These are phyloP conservation scores for Apamea crenata DNA, from an alignment of 2,888 invertebrate genomes.

Conservation along the genomic window DNA sequence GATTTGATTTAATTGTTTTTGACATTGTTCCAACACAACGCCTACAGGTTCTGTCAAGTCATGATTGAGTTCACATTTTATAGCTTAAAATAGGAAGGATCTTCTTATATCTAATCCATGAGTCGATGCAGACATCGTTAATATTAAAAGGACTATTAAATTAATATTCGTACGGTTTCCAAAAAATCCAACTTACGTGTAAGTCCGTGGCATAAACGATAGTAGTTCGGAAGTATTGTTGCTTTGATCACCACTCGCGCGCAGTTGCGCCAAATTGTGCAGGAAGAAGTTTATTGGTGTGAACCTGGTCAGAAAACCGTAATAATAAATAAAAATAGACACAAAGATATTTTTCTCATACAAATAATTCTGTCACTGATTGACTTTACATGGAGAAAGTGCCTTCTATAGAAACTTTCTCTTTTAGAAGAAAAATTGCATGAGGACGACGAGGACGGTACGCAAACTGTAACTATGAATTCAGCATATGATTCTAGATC, in stretches of 20 bases:
- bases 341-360: background rate
- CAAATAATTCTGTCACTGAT: background rate
- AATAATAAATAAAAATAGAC: background rate
- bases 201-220: constrained; percentile 98
- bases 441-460: background rate
- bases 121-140: background rate
- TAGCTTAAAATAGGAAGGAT: background rate
- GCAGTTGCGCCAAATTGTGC: constrained; percentile 98
- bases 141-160: background rate
- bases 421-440: background rate
- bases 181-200: constrained; percentile 92
- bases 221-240: constrained; percentile 93
- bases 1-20: background rate
- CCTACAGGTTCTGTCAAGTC: background rate
- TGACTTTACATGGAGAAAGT: background rate
- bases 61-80: background rate
- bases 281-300: constrained; percentile 99
- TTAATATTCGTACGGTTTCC: background rate
- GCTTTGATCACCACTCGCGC: constrained; percentile 96
- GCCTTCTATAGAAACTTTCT: background rate
- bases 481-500: too few species aligned
- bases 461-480: too few species aligned
- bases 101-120: too few species aligned
- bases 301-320: constrained; percentile 87
- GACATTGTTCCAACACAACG: background rate